phyloP scores from a whole-genome alignment of 2,888 invertebrate genomes.

The Sericinus montela region DNA sequence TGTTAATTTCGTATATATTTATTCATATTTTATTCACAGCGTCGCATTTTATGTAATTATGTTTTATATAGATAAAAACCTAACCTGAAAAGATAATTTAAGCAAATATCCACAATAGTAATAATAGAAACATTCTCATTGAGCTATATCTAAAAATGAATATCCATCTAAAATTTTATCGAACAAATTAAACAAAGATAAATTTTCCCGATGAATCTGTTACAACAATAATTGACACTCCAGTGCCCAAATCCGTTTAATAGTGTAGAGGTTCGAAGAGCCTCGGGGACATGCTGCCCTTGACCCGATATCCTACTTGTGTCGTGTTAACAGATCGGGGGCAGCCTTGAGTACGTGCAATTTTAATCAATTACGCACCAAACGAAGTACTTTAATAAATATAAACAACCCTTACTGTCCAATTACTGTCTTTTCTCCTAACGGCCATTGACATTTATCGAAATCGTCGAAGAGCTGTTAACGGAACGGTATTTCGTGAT shows the following conservation, averaged over 20 bases:
- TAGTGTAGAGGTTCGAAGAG: conserved; percentile 25
- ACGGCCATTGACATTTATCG: conserved; percentile 7
- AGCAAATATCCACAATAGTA: too few relatives aligned
- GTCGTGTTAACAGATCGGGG: conserved; percentile 24
- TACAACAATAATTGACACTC: conserved; percentile 15
- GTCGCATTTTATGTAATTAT: too few relatives aligned
- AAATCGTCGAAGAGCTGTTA: conserved; percentile 5
- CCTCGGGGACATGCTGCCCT: conserved; percentile 40
- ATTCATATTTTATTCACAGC: too few relatives aligned
- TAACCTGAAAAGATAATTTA: too few relatives aligned
- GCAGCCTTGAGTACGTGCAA: conserved; percentile 25
- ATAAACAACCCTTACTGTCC: conserved; percentile 6
- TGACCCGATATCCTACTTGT: conserved; percentile 55
- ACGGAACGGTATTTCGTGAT: neutral
- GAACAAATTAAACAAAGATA: conserved; percentile 5
- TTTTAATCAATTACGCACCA: conserved; percentile 26
- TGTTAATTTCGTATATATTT: too few relatives aligned
- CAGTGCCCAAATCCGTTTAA: conserved; percentile 11
- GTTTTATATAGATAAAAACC: too few relatives aligned
- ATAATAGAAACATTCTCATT: too few relatives aligned
- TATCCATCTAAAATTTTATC: neutral
- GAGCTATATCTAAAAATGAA: too few relatives aligned
- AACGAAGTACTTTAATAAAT: conserved; percentile 11
- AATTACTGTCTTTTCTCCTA: conserved; percentile 11
- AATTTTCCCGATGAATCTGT: conserved; percentile 11